A percentile compares a stretch with the other conserved stretches of the same genome.
These are phyloP conservation scores for Ricordea florida DNA, from an alignment of 92 coral and sea anemone genomes.

Conservation along the genomic window DNA sequence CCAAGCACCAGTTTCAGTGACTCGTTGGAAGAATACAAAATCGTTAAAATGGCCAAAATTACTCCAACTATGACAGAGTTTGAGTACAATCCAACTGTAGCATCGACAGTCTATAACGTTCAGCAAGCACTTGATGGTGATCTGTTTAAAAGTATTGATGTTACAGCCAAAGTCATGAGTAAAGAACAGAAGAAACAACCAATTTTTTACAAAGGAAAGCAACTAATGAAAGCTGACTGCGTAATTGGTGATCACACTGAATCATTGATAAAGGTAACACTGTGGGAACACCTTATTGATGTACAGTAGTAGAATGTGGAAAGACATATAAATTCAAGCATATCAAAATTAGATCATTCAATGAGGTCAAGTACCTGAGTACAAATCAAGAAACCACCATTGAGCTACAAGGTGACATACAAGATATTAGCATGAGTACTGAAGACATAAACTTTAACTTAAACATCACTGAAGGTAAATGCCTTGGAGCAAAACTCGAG, in stretches of 20 bases:
- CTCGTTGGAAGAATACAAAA: conserved; percentile 55
- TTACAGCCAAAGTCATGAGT: conserved; percentile 58
- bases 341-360: conserved; percentile 54
- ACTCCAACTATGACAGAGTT: conserved; percentile 53
- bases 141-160: conserved; percentile 53
- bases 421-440: conserved; percentile 51
- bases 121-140: conserved; percentile 60
- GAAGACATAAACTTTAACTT: conserved; percentile 66
- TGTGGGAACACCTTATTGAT: conserved; percentile 68
- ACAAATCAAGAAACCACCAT: conserved; percentile 69
- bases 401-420: conserved; percentile 50
- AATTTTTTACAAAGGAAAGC: conserved; percentile 51
- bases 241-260: conserved; percentile 68
- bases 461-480: conserved; percentile 61
- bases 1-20: conserved; percentile 55
- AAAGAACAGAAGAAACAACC: conserved; percentile 56
- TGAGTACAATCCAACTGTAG: conserved; percentile 45
- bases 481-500: conserved; percentile 60
- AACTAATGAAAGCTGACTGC: conserved; percentile 59
- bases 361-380: conserved; percentile 52
- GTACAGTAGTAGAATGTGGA: conserved; percentile 52
- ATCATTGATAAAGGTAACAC: conserved; percentile 33
- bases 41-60: conserved; percentile 52
- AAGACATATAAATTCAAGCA: conserved; percentile 54
- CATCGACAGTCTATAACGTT: conserved; percentile 52